Base-by-base conservation (phyloP, 2,113 vertebrate species). In the Anser brachyrhynchus region DNA sequence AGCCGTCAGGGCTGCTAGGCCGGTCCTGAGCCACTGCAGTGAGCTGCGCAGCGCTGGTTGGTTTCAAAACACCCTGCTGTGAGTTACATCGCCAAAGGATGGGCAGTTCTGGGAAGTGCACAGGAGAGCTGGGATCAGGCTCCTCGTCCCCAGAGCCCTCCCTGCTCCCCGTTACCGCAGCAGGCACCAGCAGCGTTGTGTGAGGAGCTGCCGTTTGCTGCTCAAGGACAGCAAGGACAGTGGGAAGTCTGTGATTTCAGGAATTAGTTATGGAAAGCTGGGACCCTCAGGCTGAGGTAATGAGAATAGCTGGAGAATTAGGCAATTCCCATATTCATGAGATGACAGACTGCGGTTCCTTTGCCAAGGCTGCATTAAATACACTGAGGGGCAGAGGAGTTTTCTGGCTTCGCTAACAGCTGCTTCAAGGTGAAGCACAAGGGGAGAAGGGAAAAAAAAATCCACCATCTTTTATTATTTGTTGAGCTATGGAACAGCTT, bases 371-470 rank as follows among this genome's bases (percentile, higher is more conserved):
- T 87, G 35, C 70, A 39, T 91, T 62, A 43, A 89, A 95, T 90
- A 81, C 71, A 66, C 83, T 52, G 57, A 87, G 85, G 89, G 75
- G 77, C 84, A 95, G 83, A 91, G 61, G 82, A 76, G 52, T 87
- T 69, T 67, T 84, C 94, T 84, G 66, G 66, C 49, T 87, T 91
- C 84, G 62, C 71, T 79, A 85, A 92, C 89, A 92, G 91, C 94
- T 96, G 89, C 74, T 94, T 95, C 93, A 97, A 96, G 96, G 94
- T 96, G 96, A 97, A 92, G 31, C 37, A 93, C 77, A 95, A 97
- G 81, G 89, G 31, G 66, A 65, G 81, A 84, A 69, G 28, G 39
- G 23, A 33, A 39, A 81, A 72, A 72, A 54, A 51, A 37, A 65
- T 75, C 35, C 20, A 17, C 35, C 72, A 49, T 92, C 87, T 96